phyloP scores from a whole-genome alignment of 2,113 vertebrate species.

The Salminus brasiliensis region DNA sequence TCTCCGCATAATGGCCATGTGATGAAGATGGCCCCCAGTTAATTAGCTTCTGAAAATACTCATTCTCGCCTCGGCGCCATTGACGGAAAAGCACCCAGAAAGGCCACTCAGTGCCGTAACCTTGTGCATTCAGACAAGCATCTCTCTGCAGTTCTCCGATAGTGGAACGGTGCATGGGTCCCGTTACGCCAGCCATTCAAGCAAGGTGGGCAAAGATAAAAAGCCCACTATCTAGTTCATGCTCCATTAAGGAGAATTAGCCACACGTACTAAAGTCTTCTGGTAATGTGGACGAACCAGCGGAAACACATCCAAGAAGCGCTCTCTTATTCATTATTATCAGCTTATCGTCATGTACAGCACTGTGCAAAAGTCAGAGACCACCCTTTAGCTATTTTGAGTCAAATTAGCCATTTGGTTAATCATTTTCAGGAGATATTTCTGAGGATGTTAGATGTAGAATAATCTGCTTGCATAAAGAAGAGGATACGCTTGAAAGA shows the following conservation, averaged over 20 bases:
- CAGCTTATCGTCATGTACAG: background rate
- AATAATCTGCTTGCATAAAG: no score
- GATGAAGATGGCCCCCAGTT: slow-evolving; percentile 79
- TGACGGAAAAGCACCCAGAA: slow-evolving; percentile 61
- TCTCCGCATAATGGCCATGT: slow-evolving; percentile 74
- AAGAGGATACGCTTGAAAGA: no score
- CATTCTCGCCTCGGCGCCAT: slow-evolving; percentile 65
- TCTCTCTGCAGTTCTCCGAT: slow-evolving; percentile 51
- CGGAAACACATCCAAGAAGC: background rate
- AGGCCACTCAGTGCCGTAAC: slow-evolving; percentile 64
- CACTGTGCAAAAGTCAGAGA: no score
- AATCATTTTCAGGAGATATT: no score
- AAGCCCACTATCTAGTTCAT: slow-evolving; percentile 7
- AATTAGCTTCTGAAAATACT: slow-evolving; percentile 80
- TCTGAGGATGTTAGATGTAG: no score
- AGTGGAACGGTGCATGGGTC: background rate
- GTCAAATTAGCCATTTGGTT: no score
- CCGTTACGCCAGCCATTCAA: background rate
- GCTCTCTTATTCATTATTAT: background rate
- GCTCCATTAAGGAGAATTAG: slow-evolving; percentile 53
- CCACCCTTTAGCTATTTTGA: no score
- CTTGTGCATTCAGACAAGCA: slow-evolving; percentile 55
- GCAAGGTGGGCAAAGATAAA: slow-evolving; percentile 21
- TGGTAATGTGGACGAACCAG: background rate
- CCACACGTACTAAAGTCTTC: slow-evolving; percentile 38